These are phyloP conservation scores for Hormiphora californensis DNA, from an alignment of 37 sponge, comb jelly and placozoan genomes.

Conservation along the genomic window DNA sequence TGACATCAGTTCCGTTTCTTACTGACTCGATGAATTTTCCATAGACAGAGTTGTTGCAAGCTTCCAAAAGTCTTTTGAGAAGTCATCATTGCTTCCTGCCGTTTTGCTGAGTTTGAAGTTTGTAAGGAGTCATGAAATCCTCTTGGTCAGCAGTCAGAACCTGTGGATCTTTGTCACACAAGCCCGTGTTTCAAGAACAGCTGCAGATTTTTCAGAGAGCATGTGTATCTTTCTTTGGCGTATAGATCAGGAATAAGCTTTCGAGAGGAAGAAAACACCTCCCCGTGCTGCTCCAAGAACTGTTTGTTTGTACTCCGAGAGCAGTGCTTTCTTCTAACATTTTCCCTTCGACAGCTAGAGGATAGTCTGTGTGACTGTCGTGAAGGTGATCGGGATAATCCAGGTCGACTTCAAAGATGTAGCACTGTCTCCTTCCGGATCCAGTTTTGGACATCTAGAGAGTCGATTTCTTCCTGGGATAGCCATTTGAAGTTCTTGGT, in stretches of 20 bases:
- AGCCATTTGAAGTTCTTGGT: not conserved
- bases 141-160: slow-evolving; percentile 13
- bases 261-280: not conserved
- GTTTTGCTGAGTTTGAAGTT: not conserved
- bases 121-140: not conserved
- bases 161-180: not conserved
- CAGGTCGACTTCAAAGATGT: slow-evolving; percentile 35
- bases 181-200: not conserved
- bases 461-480: not conserved
- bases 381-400: slow-evolving; percentile 1
- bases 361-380: slow-evolving; percentile 16
- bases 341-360: not conserved
- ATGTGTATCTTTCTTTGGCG: not conserved
- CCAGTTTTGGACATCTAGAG: not conserved
- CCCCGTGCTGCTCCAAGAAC: not conserved
- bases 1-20: slow-evolving; percentile 5
- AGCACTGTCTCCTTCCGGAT: not conserved
- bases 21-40: slow-evolving; percentile 14
- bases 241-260: not conserved
- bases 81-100: not conserved
- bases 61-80: too few relatives aligned
- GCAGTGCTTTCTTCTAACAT: not conserved
- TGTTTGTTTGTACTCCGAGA: too few relatives aligned
- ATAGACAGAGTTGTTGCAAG: slow-evolving; percentile 32
- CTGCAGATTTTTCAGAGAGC: not conserved